Evolutionary conservation across 2,888 invertebrate genomes (phyloP), one percentile per base, ranked within the genome.

Genomic region (Lithodes maja): DNA sequence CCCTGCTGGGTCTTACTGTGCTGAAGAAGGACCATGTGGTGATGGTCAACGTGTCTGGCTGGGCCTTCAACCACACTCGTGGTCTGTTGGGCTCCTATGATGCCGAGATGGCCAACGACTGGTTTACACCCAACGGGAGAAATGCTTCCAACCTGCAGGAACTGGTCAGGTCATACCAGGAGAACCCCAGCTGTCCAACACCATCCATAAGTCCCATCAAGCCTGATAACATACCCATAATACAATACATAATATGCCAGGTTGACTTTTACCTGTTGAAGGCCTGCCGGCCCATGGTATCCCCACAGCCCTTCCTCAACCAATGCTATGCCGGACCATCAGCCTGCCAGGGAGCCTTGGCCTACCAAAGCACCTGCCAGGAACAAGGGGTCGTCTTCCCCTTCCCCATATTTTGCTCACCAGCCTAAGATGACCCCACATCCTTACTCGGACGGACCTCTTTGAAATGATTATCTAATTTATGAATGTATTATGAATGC

Each of bases 81-180:
- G 87, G 87, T 17, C 87, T 87, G 52, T 69, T 87, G 17, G 87
- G 87, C 33, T 68, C 61, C 50, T 84, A 87, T 33, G 84, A 87
- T 50, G 55, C 55, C 52, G 87, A 87, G 68, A n/a, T 77, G 17
- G 81, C 50, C 9, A 85, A 84, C 50, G 88, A 89, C 68, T 50
- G 85, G 81, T 7, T 85, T 17, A 89, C 54, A 54, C 52, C 85
- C 33, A 55, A 74, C 1, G 88, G 88, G 3, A 85, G 68, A 54
- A 81, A 81, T 2, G 80, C 88, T 15, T 33, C 88, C 12, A 89
- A 53, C 69, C 71, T 77, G 5, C 85, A 81, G 61, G 88, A 85
- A 50, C 68, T 89, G 52, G 88, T 89, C n/a, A 33, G 12, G 15
- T 85, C 88, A 12, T 89, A 85, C 85, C 88, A 81, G 54, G 85